Percentiles rank a stretch among this genome's conserved stretches.
Conservation (phyloP, 2,113 vertebrate species). For the Poicephalus meyeri region DNA sequence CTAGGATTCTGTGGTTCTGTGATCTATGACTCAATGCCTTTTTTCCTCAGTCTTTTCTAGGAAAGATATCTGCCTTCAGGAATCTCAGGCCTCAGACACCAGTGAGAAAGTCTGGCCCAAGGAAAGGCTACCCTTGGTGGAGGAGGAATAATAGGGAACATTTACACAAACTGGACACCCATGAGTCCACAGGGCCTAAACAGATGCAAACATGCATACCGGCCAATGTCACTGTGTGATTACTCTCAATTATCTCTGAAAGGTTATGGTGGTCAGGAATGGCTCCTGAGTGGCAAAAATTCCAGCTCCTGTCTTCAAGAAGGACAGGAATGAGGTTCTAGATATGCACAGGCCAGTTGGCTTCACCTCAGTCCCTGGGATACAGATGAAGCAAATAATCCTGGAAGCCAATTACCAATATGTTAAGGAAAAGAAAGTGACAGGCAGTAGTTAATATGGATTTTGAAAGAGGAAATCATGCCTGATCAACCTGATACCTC, state of each 20-base stretch:
- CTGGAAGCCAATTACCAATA: background rate
- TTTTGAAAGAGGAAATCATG: background rate
- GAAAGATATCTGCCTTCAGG: background rate
- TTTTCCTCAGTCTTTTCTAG: background rate
- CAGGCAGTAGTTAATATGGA: background rate
- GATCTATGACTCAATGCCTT: background rate
- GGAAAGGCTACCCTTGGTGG: background rate
- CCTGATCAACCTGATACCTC: background rate
- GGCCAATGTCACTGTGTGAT: background rate
- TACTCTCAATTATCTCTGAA: background rate
- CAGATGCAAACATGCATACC: background rate
- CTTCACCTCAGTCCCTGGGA: background rate
- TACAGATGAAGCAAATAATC: background rate
- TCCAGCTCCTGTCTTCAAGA: background rate
- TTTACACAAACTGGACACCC: background rate
- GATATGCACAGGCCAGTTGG: background rate
- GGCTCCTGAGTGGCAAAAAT: background rate
- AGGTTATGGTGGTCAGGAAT: background rate
- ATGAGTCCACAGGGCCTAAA: background rate
- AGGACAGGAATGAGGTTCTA: background rate
- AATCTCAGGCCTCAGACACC: background rate
- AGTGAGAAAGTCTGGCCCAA: background rate
- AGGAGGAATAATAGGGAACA: background rate
- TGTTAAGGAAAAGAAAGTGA: background rate
- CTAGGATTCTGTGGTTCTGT: background rate